Conservation (phyloP, 2,888 invertebrate species). For the Adela reaumurella region DNA sequence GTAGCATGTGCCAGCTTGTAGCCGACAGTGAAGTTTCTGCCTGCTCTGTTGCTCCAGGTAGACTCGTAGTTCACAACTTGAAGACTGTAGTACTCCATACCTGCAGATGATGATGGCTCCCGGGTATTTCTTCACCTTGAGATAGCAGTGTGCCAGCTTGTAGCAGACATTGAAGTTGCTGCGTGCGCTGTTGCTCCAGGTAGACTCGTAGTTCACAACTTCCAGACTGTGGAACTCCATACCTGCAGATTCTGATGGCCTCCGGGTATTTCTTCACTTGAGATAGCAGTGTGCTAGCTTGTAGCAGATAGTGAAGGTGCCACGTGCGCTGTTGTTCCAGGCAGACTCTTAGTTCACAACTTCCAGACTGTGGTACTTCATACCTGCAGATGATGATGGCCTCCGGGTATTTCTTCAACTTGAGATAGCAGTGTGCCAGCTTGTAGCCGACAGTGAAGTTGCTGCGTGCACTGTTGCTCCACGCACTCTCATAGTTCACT, state of each 20-base stretch:
- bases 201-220: conserved; percentile 74
- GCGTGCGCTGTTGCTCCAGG: conserved; percentile 82
- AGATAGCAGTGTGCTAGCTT: conserved; percentile 89
- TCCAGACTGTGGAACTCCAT: conserved; percentile 89
- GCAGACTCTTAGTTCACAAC: conserved; percentile 79
- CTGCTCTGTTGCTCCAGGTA: conserved; percentile 84
- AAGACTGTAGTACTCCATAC: too few species aligned
- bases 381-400: conserved; percentile 90
- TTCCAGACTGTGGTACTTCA: conserved; percentile 83
- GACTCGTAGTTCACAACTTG: conserved; percentile 73
- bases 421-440: conserved; percentile 86
- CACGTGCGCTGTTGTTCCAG: conserved; percentile 79
- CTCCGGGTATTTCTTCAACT: conserved; percentile 81
- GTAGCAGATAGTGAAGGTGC: conserved; percentile 84
- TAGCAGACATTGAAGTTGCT: conserved; percentile 85
- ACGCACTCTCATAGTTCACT: conserved; percentile 78
- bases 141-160: conserved; percentile 86
- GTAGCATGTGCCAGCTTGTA: conserved; percentile 90
- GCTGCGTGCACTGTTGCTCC: conserved; percentile 76
- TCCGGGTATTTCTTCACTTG: conserved; percentile 84
- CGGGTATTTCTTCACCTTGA: conserved; percentile 83
- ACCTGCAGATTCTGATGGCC: conserved; percentile 88
- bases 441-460: conserved; percentile 90
- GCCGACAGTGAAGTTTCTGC: conserved; percentile 79
- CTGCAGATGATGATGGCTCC: conserved; percentile 90